Base-by-base conservation (phyloP, 1,140 invertebrate species). In the Gryllus bimaculatus region DNA sequence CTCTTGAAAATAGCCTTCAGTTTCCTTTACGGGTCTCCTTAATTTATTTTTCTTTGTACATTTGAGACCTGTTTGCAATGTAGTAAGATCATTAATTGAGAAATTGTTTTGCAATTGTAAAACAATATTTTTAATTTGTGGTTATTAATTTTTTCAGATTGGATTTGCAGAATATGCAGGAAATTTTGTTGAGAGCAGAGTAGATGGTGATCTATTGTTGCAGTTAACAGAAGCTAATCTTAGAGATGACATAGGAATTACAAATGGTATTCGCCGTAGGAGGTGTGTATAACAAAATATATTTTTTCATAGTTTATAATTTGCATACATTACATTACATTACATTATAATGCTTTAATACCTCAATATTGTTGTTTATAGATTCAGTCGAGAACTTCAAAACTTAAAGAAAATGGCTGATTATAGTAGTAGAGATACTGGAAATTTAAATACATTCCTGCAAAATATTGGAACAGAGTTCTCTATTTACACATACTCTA, bases 401-500 rank as follows among this genome's bases (percentile, higher is more conserved):
- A 95, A 95, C 83, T 87, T 99, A 79, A 99, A 99, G 86, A 94
- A 95, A 85, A 95, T 98, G 90, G 96, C 98, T 8, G 98, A 99
- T 85, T 99, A 99, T 84, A 96, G 96, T 48, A 98, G 96, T 73
- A 92, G 94, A 83, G 98, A 99, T 84, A 91, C 93, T 5, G 93
- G 94, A 0, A 95, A 95, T 84, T 88, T 99, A 76, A 97, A 98
- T 84, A 92, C 92, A 76, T 98, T 98, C 86, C 87, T 99, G 6
- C 93, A 93, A 84, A 90, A 88, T 18, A 91, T 99, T 73, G 95
- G 94, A 10, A 90, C 92, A 8, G 97, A 99, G 84, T 97, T 98
- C 85, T 94, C 94, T 18, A 97, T 96, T 79, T 99, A 99, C 85
- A 98, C 97, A 0, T 99, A 99, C 85, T 92, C 93, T 78, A 96